Evolutionary conservation across 2,797 vertebrate genomes (phyloP).

Genomic region (Mus spretus): DNA sequence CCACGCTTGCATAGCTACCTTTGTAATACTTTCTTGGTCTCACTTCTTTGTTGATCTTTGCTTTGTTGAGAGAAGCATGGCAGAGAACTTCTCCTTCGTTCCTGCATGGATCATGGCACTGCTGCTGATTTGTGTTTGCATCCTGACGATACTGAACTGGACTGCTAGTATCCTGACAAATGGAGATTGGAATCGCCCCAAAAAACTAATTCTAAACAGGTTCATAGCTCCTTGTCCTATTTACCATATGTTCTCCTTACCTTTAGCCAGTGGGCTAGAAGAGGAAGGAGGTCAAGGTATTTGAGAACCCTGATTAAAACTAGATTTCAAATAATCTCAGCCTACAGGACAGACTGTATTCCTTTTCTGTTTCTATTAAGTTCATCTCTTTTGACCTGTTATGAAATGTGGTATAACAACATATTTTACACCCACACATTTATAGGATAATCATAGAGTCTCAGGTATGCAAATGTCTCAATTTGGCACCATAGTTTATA

Average conservation of each 20-base stretch:
- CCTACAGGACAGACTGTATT: not conserved
- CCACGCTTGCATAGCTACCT: too few relatives aligned
- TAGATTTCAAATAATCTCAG: not conserved
- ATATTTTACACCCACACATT: not conserved
- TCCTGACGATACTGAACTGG: not conserved
- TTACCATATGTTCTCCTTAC: not conserved
- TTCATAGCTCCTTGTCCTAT: not conserved
- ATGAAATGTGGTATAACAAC: not conserved
- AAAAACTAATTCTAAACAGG: not conserved
- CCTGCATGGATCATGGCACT: not conserved
- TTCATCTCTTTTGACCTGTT: not conserved
- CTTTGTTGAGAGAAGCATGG: not conserved
- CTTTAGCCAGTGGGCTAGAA: not conserved
- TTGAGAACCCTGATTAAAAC: not conserved
- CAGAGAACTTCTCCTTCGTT: not conserved
- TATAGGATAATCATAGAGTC: rapidly evolving
- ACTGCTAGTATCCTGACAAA: not conserved
- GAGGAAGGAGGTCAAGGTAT: not conserved
- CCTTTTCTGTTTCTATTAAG: not conserved
- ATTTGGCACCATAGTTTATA: rapidly evolving
- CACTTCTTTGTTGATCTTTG: too few relatives aligned
- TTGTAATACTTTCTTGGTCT: too few relatives aligned
- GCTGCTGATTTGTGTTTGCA: not conserved
- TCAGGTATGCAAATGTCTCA: not conserved
- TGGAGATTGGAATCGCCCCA: not conserved